Percentiles rank a stretch among this genome's conserved stretches.
Conservation (phyloP, 2,113 vertebrate species). For the Mirounga angustirostris region DNA sequence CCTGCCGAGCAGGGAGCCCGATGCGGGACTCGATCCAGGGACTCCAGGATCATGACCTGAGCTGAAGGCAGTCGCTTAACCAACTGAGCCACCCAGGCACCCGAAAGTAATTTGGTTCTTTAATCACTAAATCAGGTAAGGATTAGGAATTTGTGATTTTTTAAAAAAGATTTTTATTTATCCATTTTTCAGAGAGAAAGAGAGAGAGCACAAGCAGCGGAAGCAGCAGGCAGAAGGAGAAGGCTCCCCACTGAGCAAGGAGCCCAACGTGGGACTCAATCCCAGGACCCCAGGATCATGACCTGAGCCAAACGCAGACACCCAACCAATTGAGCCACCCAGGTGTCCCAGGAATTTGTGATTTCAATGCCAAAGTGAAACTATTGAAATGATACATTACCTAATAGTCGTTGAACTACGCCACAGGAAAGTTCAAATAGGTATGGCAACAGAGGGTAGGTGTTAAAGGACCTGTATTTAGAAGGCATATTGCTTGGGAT, state of each 20-base stretch:
- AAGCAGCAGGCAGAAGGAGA: neutral
- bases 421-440: neutral
- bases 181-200: neutral
- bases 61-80: too few species aligned
- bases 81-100: too few species aligned
- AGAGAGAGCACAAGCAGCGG: neutral
- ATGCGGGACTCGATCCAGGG: too few species aligned
- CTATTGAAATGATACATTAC: neutral
- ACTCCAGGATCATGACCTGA: too few species aligned
- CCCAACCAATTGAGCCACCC: neutral
- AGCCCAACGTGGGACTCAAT: neutral
- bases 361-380: neutral
- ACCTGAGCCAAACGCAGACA: neutral
- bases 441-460: neutral
- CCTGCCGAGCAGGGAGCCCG: too few species aligned
- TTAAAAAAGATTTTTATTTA: neutral
- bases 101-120: neutral
- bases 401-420: neutral
- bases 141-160: slow-evolving; percentile 9
- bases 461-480: neutral
- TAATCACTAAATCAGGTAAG: neutral
- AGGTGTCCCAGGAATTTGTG: neutral
- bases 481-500: neutral
- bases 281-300: neutral
- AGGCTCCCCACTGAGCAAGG: neutral